Evolutionary conservation across 2,113 vertebrate species (phyloP), one percentile per base, ranked within the genome.

Genomic region (Corythaixoides concolor): DNA sequence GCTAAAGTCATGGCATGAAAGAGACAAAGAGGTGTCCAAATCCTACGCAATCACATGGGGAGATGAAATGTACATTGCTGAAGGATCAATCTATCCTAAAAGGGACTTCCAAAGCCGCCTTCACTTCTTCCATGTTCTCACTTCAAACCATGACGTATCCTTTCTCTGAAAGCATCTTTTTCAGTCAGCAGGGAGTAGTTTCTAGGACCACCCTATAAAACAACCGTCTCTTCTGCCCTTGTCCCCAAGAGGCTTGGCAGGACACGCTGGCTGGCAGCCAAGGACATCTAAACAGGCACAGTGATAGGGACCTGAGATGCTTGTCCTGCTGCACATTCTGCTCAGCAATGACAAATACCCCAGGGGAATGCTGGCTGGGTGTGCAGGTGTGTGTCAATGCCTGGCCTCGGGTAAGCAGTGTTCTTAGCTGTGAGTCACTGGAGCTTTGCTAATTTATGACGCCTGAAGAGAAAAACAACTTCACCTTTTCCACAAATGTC

Each of bases 401-500:
- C 70, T 18, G 23, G 52, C 78, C 70, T 50, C 67, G 39, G 90
- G 82, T 13, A 9, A 47, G 26, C 75, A 22, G 16, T 5, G 33
- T 41, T n/a, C 76, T 75, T 37, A 26, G 50, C 50, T 73, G n/a
- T 28, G 64, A 52, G 32, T 85, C 84, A 75, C 60, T 11, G 39
- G 23, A 82, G 24, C 6, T 79, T 55, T 15, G 35, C 39, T 72
- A 16, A 79, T 27, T 3, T 50, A 18, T 10, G 52, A 41, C 0
- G 6, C 45, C 30, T 5, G 19, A 43, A 47, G 41, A 63, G 35
- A 20, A 78, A 78, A 72, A 4, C 4, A 14, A 47, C 26, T 17
- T 94, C 75, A 98, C 97, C 97, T 97, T 96, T 52, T 96, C 95
- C 78, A 95, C 96, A 67, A 98, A 52, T 9, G 7, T 32, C 33